A percentile compares a stretch with the other conserved stretches of the same genome.
phyloP scores from a whole-genome alignment of 1,140 invertebrate genomes.

The Phthorimaea operculella region DNA sequence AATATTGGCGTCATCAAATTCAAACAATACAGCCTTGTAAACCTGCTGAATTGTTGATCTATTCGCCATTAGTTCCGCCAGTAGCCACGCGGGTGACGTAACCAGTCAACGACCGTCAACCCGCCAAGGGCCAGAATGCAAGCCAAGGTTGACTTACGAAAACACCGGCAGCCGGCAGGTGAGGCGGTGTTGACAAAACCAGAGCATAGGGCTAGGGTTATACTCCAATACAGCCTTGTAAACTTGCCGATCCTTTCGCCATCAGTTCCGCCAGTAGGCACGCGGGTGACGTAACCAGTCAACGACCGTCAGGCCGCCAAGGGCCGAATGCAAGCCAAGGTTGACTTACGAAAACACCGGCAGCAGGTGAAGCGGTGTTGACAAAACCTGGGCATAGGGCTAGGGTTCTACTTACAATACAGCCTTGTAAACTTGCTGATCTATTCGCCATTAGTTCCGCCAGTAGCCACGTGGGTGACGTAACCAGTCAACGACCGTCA shows the following conservation, averaged over 20 bases:
- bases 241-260: not conserved
- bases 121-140: not conserved
- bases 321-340: constrained; percentile 1
- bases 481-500: constrained; percentile 4
- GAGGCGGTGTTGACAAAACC: too few species aligned
- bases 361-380: too few species aligned
- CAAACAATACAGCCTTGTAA: not conserved
- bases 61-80: not conserved
- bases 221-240: not conserved
- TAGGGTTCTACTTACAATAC: too few species aligned
- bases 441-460: not conserved
- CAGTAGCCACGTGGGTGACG: not conserved
- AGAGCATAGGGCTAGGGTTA: too few species aligned
- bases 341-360: not conserved
- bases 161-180: too few species aligned
- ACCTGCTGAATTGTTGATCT: not conserved
- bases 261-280: not conserved
- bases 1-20: too few species aligned
- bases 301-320: not conserved
- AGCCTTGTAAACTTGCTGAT: not conserved
- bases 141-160: not conserved
- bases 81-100: not conserved
- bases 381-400: too few species aligned
- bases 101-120: constrained; percentile 2
- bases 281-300: constrained; percentile 1